Evolutionary conservation across 2,797 vertebrate species (phyloP).

Genomic region (Prionace glauca): DNA sequence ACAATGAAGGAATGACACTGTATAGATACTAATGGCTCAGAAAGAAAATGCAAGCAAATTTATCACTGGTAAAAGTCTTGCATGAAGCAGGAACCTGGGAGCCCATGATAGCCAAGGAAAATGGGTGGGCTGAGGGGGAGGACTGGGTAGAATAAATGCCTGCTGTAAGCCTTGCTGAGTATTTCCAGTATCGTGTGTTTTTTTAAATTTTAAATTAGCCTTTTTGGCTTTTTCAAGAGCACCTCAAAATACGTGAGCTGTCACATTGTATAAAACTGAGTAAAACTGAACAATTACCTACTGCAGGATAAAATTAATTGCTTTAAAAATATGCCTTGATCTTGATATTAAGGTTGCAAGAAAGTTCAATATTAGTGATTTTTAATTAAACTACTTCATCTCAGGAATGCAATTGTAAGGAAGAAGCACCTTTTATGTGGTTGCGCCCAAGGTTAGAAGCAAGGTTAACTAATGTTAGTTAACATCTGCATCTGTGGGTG

Average conservation of each 20-base stretch:
- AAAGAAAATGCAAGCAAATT: background rate
- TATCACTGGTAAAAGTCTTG: background rate
- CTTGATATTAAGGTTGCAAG: background rate
- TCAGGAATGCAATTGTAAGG: background rate
- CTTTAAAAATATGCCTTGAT: background rate
- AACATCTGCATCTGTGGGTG: background rate
- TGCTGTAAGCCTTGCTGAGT: background rate
- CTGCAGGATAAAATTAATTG: background rate
- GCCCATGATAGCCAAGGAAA: background rate
- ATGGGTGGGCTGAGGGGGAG: no score
- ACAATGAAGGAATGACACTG: background rate
- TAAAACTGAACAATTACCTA: background rate
- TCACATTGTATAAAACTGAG: background rate
- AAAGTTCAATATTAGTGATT: background rate
- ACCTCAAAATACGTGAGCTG: background rate
- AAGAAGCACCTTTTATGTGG: background rate
- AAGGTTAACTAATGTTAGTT: background rate
- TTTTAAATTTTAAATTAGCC: background rate
- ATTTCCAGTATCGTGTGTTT: background rate
- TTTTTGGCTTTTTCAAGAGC: background rate
- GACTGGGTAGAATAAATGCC: background rate
- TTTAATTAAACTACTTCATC: background rate
- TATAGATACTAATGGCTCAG: background rate
- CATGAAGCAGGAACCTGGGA: background rate
- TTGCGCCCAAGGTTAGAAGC: background rate